Evolutionary conservation across 2,113 vertebrate genomes (phyloP).

Genomic region (Dascyllus trimaculatus): DNA sequence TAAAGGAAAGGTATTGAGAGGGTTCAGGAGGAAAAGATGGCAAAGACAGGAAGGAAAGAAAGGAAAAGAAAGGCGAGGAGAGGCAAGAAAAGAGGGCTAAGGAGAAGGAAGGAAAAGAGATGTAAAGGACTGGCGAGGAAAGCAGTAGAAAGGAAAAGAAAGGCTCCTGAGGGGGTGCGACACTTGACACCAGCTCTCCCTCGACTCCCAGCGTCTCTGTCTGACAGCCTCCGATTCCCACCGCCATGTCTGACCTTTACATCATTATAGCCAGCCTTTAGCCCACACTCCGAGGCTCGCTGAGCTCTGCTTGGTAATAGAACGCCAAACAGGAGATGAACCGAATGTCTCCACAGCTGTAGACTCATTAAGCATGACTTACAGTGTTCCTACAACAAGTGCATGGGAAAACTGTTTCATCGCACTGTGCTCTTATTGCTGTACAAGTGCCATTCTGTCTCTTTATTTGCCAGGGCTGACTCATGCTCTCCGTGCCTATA

Average conservation of each 20-base stretch:
- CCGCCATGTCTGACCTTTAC: conserved; percentile 61
- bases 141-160: neutral
- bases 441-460: neutral
- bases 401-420: conserved; percentile 9
- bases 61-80: neutral
- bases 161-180: conserved; percentile 31
- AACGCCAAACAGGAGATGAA: conserved; percentile 16
- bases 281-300: conserved; percentile 13
- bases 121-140: neutral
- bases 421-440: conserved; percentile 2
- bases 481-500: neutral
- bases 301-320: conserved; percentile 4
- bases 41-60: neutral
- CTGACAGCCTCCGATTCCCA: conserved; percentile 51
- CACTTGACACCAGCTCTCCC: conserved; percentile 33
- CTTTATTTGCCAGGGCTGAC: conserved; percentile 28
- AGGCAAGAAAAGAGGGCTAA: too few relatives aligned
- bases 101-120: neutral
- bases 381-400: neutral
- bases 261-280: conserved; percentile 57
- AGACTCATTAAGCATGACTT: conserved; percentile 39
- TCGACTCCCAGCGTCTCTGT: conserved; percentile 17
- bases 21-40: too few relatives aligned
- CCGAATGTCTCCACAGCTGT: neutral
- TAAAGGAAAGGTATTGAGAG: neutral